phyloP scores from a whole-genome alignment of 2,797 vertebrate species.

The Mormyrus hasselquistii region DNA sequence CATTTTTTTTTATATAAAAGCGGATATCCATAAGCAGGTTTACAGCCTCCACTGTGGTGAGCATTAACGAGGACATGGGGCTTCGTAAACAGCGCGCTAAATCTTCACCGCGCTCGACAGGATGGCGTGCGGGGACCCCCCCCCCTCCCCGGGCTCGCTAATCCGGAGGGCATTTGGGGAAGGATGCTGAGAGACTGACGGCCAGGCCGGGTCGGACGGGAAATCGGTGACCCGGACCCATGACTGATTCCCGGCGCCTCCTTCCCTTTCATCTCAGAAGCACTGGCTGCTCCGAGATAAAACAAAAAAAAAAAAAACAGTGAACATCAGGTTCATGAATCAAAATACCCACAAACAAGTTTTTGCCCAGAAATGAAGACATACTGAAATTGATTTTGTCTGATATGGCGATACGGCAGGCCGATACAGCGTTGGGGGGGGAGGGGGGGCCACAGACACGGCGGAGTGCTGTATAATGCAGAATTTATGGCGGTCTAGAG shows the following conservation, averaged over 20 bases:
- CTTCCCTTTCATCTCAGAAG: conserved; percentile 37
- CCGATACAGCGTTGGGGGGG: conserved; percentile 42
- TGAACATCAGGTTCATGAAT: conserved; percentile 40
- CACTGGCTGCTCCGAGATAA: conserved; percentile 35
- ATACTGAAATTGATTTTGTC: conserved; percentile 54
- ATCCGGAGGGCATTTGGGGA: conserved; percentile 39
- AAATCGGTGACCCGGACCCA: conserved; percentile 22
- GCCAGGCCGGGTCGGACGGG: background rate
- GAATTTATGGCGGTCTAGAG: conserved; percentile 41
- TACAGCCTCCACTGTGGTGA: conserved; percentile 8
- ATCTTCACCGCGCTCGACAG: conserved; percentile 37
- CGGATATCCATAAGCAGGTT: conserved; percentile 23
- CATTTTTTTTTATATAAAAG: conserved; percentile 13
- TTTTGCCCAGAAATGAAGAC: conserved; percentile 55
- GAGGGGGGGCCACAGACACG: conserved; percentile 35
- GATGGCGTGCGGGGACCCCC: conserved; percentile 32
- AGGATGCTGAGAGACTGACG: conserved; percentile 23
- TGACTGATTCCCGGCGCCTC: conserved; percentile 21
- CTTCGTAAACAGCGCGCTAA: conserved; percentile 38
- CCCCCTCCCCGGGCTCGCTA: conserved; percentile 39
- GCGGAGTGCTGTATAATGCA: conserved; percentile 45
- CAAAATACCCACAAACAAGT: conserved; percentile 39
- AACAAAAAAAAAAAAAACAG: conserved; percentile 28
- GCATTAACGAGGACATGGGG: background rate
- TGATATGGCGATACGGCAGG: conserved; percentile 43